A percentile compares a stretch with the other conserved stretches of the same genome.
These are phyloP conservation scores for Halyomorpha halys DNA, from an alignment of 1,140 invertebrate genomes.

Conservation along the genomic window DNA sequence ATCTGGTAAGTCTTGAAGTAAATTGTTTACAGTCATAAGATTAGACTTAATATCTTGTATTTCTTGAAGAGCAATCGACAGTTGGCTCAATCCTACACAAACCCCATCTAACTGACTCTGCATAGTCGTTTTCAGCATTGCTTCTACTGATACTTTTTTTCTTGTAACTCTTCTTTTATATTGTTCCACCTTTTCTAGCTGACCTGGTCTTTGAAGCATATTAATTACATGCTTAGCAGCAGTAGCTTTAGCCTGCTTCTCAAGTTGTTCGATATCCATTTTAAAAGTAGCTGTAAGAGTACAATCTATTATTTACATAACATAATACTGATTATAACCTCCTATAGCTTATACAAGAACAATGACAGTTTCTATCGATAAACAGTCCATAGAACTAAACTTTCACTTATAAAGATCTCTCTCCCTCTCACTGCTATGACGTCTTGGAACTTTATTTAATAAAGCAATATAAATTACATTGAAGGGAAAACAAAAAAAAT, in stretches of 20 bases:
- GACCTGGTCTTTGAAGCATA: constrained; percentile 87
- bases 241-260: constrained; percentile 70
- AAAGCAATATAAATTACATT: too few species aligned
- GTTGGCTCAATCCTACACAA: constrained; percentile 79
- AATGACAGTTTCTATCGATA: too few species aligned
- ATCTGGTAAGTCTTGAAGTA: constrained; percentile 53
- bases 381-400: too few species aligned
- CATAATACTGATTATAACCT: too few species aligned
- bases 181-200: constrained; percentile 90
- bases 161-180: constrained; percentile 67
- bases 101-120: constrained; percentile 97
- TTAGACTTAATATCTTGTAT: constrained; percentile 56
- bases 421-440: too few species aligned
- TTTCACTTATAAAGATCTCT: too few species aligned
- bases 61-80: constrained; percentile 73
- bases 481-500: too few species aligned
- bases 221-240: constrained; percentile 86
- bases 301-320: too few species aligned
- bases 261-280: constrained; percentile 48
- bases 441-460: too few species aligned
- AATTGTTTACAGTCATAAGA: constrained; percentile 48
- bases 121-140: constrained; percentile 95
- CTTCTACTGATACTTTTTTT: constrained; percentile 90
- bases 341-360: too few species aligned
- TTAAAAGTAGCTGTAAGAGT: background rate